Evolutionary conservation across 2,113 vertebrate genomes (phyloP).

Genomic region (Tauraco erythrolophus): DNA sequence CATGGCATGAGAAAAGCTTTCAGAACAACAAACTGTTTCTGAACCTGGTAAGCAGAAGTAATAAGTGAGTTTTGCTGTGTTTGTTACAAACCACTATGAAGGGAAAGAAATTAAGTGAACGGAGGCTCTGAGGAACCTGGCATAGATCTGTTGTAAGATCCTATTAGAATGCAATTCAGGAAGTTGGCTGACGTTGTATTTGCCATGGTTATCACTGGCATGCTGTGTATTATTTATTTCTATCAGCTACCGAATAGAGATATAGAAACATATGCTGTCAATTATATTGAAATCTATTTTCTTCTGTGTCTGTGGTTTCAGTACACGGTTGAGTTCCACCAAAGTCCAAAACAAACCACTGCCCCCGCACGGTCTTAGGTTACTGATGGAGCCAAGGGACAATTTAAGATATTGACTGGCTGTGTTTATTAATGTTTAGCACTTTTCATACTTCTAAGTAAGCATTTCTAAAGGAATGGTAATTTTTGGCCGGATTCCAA

Average conservation of each 20-base stretch:
- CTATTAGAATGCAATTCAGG: slow-evolving; percentile 58
- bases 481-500: slow-evolving; percentile 26
- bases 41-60: not conserved
- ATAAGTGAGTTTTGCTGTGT: not conserved
- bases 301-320: slow-evolving; percentile 8
- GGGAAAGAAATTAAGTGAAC: not conserved
- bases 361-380: not conserved
- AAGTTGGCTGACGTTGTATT: slow-evolving; percentile 29
- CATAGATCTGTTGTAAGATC: not conserved
- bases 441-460: slow-evolving; percentile 27
- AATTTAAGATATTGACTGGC: not conserved
- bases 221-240: slow-evolving; percentile 55
- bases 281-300: slow-evolving; percentile 53
- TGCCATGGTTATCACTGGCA: slow-evolving; percentile 41
- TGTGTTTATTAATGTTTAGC: slow-evolving; percentile 38
- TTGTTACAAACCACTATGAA: not conserved
- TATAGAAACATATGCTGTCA: slow-evolving; percentile 54
- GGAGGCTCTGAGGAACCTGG: not conserved
- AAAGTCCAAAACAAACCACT: slow-evolving; percentile 6
- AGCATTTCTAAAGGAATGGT: slow-evolving; percentile 37
- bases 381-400: not conserved
- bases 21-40: not conserved
- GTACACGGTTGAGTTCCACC: not conserved
- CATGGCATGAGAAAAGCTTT: not conserved
- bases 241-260: slow-evolving; percentile 52